These are phyloP conservation scores for Platichthys stellatus DNA, from an alignment of 2,113 vertebrate genomes.

Conservation along the genomic window DNA sequence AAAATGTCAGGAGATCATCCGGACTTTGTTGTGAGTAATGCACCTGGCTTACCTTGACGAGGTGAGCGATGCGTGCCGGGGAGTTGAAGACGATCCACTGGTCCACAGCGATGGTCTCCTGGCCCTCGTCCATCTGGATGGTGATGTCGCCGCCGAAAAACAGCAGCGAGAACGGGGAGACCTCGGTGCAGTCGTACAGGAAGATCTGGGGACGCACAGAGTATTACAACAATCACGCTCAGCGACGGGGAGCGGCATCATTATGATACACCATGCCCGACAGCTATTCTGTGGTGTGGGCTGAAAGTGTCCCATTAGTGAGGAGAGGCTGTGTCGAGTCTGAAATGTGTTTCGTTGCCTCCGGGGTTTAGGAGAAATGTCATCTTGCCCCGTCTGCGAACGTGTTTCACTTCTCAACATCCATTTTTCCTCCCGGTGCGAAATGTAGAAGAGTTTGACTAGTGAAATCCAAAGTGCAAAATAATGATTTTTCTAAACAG, in stretches of 20 bases:
- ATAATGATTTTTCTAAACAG: background rate
- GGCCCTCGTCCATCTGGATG: slow-evolving; percentile 93
- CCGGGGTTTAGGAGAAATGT: slow-evolving; percentile 57
- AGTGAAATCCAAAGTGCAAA: background rate
- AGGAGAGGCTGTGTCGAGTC: slow-evolving; percentile 29
- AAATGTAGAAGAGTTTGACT: slow-evolving; percentile 3
- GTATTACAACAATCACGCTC: slow-evolving; percentile 17
- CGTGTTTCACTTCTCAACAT: slow-evolving; percentile 18
- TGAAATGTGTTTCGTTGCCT: slow-evolving; percentile 60
- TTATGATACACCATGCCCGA: slow-evolving; percentile 39
- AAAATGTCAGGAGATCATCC: too few relatives aligned
- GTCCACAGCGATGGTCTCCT: slow-evolving; percentile 96
- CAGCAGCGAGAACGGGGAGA: slow-evolving; percentile 96
- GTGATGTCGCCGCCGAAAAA: slow-evolving; percentile 98
- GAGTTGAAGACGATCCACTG: slow-evolving; percentile 98
- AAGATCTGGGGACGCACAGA: slow-evolving; percentile 87
- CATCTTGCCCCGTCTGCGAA: slow-evolving; percentile 59
- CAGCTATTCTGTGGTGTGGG: slow-evolving; percentile 52
- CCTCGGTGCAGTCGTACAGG: slow-evolving; percentile 97
- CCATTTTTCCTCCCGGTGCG: slow-evolving; percentile 4
- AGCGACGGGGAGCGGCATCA: slow-evolving; percentile 25
- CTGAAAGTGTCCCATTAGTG: slow-evolving; percentile 68
- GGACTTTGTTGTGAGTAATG: too few relatives aligned
- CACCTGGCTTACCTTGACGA: slow-evolving; percentile 88
- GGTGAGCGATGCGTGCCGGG: slow-evolving; percentile 91